Conservation (phyloP, 2,888 invertebrate genomes). For the Brachyptera putata region DNA sequence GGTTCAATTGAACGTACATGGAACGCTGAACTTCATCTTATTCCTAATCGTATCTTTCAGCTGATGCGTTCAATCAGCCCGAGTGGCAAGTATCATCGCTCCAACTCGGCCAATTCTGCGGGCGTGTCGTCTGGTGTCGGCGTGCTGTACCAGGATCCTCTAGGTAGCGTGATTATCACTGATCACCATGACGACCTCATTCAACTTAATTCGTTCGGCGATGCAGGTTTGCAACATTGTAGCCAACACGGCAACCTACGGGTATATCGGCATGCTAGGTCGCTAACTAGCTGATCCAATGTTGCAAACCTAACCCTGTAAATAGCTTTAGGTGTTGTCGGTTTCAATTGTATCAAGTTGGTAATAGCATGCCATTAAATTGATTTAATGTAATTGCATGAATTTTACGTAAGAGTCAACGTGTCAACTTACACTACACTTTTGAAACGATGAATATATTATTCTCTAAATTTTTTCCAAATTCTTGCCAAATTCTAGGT, state of each 20-base stretch:
- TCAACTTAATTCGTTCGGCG: constrained; percentile 26
- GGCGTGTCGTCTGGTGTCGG: background rate
- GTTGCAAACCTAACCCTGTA: constrained; percentile 22
- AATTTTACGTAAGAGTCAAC: no score
- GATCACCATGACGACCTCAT: constrained; percentile 30
- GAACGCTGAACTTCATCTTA: no score
- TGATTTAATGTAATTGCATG: no score
- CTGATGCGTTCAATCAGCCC: constrained; percentile 51
- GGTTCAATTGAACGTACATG: no score
- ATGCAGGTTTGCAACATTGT: constrained; percentile 20
- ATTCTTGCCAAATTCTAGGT: no score
- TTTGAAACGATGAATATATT: no score
- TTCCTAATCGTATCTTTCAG: constrained; percentile 46
- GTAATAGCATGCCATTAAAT: background rate
- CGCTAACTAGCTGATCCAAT: constrained; percentile 10
- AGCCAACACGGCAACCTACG: background rate
- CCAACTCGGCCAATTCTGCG: background rate
- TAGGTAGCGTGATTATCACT: constrained; percentile 32
- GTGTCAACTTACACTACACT: no score
- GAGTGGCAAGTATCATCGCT: constrained; percentile 13
- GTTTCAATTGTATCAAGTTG: background rate
- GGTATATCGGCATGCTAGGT: background rate
- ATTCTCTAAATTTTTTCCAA: no score
- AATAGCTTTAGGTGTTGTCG: background rate
- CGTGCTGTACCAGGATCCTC: constrained; percentile 29